These are phyloP conservation scores for Vanessa tameamea DNA, from an alignment of 1,140 invertebrate species.

Conservation along the genomic window DNA sequence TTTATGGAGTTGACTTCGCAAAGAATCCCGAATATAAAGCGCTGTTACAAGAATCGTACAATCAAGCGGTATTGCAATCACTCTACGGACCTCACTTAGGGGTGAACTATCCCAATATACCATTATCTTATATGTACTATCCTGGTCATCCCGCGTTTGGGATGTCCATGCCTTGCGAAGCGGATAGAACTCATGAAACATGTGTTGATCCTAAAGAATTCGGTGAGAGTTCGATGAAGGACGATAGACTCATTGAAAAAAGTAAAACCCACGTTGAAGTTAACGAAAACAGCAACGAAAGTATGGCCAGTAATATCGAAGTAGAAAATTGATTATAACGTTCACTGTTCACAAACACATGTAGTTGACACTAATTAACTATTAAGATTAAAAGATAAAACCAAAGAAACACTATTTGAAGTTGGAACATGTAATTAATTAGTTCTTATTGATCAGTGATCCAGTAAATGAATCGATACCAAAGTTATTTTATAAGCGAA, in stretches of 20 bases:
- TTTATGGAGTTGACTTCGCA: conserved; percentile 76
- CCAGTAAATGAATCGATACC: neutral
- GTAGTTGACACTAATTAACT: neutral
- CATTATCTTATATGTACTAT: conserved; percentile 78
- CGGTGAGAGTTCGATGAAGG: conserved; percentile 52
- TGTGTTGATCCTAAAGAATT: conserved; percentile 51
- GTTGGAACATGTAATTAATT: too few species aligned
- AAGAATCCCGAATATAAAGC: conserved; percentile 79
- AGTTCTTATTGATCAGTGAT: too few species aligned
- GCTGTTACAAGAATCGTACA: conserved; percentile 76
- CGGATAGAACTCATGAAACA: conserved; percentile 58
- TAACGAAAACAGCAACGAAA: conserved; percentile 77
- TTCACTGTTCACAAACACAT: too few species aligned
- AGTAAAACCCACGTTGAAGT: conserved; percentile 49
- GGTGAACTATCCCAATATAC: conserved; percentile 71
- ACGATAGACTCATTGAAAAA: conserved; percentile 51
- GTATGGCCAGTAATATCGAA: conserved; percentile 79
- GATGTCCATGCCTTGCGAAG: conserved; percentile 61
- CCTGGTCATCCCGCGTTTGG: conserved; percentile 72
- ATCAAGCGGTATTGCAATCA: conserved; percentile 76
- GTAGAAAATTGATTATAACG: conserved; percentile 68
- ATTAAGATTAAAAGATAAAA: neutral
- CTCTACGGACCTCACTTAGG: conserved; percentile 76
- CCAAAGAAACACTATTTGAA: neutral
- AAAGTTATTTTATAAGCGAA: neutral